Evolutionary conservation across 2,113 vertebrate genomes (phyloP).

Genomic region (Ibidorhyncha struthersii): DNA sequence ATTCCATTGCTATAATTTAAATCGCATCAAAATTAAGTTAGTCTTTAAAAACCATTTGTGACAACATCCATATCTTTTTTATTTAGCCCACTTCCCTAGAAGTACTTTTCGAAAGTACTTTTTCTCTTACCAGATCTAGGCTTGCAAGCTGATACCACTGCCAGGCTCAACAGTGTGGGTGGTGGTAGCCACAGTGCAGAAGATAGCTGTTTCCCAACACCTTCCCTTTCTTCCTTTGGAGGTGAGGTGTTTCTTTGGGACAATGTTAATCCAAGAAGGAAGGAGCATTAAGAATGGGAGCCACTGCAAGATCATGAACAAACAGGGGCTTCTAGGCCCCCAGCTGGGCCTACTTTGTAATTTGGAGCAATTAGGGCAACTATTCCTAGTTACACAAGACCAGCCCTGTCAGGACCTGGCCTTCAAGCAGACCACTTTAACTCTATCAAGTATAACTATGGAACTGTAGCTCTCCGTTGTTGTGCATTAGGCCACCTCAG

Average conservation of each 20-base stretch:
- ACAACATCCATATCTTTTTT: neutral
- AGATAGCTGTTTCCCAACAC: rapidly evolving
- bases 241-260: neutral
- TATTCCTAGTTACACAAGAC: neutral
- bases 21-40: neutral
- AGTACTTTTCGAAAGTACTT: neutral
- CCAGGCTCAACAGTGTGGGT: neutral
- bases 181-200: neutral
- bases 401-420: neutral
- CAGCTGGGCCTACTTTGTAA: neutral
- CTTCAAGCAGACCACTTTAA: neutral
- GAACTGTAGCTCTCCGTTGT: neutral
- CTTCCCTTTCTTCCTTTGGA: neutral
- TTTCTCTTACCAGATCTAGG: neutral
- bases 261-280: neutral
- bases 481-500: neutral
- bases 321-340: neutral
- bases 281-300: neutral
- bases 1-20: neutral
- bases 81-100: neutral
- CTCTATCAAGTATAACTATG: neutral
- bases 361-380: neutral
- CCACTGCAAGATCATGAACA: neutral
- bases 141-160: neutral
- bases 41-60: neutral